Base-by-base conservation (phyloP, 2,888 invertebrate genomes). In the Listrodromus nycthemerus region DNA sequence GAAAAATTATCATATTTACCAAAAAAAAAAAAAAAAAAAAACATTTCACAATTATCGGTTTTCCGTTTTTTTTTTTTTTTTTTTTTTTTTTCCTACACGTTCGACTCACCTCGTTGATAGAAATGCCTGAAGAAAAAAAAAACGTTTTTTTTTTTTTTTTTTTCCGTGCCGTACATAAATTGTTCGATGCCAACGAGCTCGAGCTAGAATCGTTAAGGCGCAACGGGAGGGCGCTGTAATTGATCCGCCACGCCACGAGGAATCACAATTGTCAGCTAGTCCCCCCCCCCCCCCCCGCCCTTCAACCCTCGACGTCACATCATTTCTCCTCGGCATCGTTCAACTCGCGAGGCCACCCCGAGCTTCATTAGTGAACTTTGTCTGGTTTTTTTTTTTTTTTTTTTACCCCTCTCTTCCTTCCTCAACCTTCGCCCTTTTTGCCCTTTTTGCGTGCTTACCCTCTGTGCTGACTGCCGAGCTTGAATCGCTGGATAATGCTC, bases 301-400 rank as follows among this genome's bases (percentile, higher is more conserved):
- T 16, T 19, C 13, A 4, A 13, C 58, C 55, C 16, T 58, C 33
- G 48, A 63, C 69, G 66, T 16, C 63, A 30, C 66, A 30, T 55
- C 71, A 21, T 41, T 21, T 21, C 37, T 4, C 61, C 76, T 30
- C 76, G 63, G 65, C 67, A 73, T 74, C 80, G 50, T 76, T 58
- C 70, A 79, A 70, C 66, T 41, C 30, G 27, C 80, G 76, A 73
- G 83, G 76, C 67, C 76, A 66, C 21, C 67, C 76, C 69, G 80
- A 80, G 80, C 76, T 83, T 83, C 83, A 77, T 83, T 80, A 83
- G 83, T 80, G 80, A 83, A 80, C 83, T 83, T 80, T 80, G 83
- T 80, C 77, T 63, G 80, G 76, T 67, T 58, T 16, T 67, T 80
- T 83, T 73, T 16, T 67, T 80, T 83, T 73, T 63, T 67, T 61